These are phyloP conservation scores for Syritta pipiens DNA, from an alignment of 2,888 invertebrate genomes.

Conservation along the genomic window DNA sequence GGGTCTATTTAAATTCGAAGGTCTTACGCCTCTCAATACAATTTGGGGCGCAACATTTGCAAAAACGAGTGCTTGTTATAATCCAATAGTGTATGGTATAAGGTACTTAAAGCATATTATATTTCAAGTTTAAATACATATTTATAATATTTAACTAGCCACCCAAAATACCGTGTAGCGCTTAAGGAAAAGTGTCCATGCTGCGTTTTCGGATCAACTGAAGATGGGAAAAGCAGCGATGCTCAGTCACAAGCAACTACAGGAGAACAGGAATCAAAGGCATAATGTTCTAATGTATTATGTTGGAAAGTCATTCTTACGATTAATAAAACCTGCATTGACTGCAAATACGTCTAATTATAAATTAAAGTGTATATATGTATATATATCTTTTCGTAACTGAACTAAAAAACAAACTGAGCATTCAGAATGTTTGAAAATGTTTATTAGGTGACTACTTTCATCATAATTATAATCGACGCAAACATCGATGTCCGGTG, in stretches of 20 bases:
- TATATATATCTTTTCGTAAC: no score
- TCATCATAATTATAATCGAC: no score
- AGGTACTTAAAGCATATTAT: conserved; percentile 81
- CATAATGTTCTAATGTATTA: conserved; percentile 71
- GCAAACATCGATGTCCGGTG: no score
- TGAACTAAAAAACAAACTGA: no score
- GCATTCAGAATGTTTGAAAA: no score
- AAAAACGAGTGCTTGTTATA: conserved; percentile 94
- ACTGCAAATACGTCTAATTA: neutral
- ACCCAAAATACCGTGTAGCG: conserved; percentile 83
- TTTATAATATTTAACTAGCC: conserved; percentile 76
- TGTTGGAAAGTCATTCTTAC: conserved; percentile 51
- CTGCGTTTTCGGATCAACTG: conserved; percentile 77
- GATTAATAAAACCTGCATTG: conserved; percentile 38
- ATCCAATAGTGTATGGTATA: conserved; percentile 94
- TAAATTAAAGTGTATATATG: no score
- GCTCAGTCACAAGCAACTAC: conserved; percentile 77
- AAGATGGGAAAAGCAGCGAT: conserved; percentile 77
- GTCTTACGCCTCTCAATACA: conserved; percentile 88
- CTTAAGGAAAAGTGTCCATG: conserved; percentile 84
- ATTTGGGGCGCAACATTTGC: conserved; percentile 96
- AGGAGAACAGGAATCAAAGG: conserved; percentile 77
- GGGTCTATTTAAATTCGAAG: conserved; percentile 87
- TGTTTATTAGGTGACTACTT: no score
- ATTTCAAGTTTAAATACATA: neutral